Evolutionary conservation across 2,113 vertebrate genomes (phyloP), one percentile per base, ranked within the genome.

Genomic region (Thamnophis sirtalis): DNA sequence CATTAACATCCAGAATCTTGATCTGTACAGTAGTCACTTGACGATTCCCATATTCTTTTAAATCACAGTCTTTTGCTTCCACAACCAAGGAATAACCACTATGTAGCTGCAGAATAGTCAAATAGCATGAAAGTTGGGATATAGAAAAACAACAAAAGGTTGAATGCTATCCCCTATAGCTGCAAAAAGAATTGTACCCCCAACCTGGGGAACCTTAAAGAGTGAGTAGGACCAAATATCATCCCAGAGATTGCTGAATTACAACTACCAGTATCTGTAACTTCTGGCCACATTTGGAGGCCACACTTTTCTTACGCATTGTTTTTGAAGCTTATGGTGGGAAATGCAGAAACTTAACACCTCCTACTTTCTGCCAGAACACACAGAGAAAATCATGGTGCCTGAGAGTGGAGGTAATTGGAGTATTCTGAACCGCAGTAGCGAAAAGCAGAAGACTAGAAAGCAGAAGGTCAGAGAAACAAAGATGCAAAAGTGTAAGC

Each of bases 1-100:
- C 98, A 93, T 98, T 98, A 84, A 98, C 98, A 94, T 98, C 98
- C 96, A 97, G 90, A 95, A 98, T 96, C 51, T 90, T 97, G 95
- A 98, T 96, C 95, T 97, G 96, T 91, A 97, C 84, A 89, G 96
- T 95, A 68, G 97, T 96, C 0, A 94, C 96, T 26, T 94, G 94
- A 56, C 93, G 91, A 4, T 96, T 96, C 2, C 97, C 97, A 11
- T 28, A 90, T 55, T 1, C 0, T 60, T 91, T 68, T 90, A 96
- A 97, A 93, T 92, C 90, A 48, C 92, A 91, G 9, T 98, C 98
- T 94, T 92, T 97, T 53, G 96, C 98, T 97, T 98, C 97, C 21
- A 98, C 97, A 0, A 51, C 89, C 92, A 98, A 94, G 48, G 94
- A 95, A 84, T 98, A 98, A 85, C 95, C 97, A 92, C 96, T 98